These are phyloP conservation scores for Glaucidium brasilianum DNA, from an alignment of 2,113 vertebrate species.

Conservation along the genomic window DNA sequence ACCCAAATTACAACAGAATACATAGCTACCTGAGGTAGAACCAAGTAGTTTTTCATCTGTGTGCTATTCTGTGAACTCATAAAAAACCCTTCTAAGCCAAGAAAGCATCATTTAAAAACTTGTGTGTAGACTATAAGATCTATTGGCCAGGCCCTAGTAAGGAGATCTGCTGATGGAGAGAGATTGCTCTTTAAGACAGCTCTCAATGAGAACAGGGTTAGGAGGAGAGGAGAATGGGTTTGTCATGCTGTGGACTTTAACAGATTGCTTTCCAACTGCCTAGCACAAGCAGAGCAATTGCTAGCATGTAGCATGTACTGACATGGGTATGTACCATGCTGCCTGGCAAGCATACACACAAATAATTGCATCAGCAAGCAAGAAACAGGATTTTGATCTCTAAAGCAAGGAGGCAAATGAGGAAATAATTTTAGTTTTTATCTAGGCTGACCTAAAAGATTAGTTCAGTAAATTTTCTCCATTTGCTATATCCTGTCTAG, in stretches of 20 bases:
- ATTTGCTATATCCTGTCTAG: not conserved
- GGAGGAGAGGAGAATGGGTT: not conserved
- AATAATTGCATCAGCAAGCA: constrained; percentile 29
- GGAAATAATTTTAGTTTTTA: constrained; percentile 35
- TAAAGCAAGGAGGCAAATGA: not conserved
- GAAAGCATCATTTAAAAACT: not conserved
- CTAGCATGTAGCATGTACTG: constrained; percentile 3
- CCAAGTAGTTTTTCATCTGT: not conserved
- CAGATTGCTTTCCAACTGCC: constrained; percentile 42
- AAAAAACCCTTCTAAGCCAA: not conserved
- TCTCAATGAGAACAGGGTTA: constrained; percentile 5
- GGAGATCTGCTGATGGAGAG: not conserved
- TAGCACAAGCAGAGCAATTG: constrained; percentile 6
- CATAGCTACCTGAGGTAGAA: not conserved
- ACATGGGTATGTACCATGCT: not conserved
- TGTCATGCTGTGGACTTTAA: constrained; percentile 35
- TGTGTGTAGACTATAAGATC: not conserved
- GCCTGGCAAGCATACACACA: constrained; percentile 37
- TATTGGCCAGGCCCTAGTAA: not conserved
- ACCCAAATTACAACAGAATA: constrained; percentile 2
- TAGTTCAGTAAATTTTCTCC: not conserved
- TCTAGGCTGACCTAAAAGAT: not conserved
- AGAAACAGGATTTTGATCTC: not conserved
- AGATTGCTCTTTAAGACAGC: constrained; percentile 8
- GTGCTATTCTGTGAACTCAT: not conserved